Evolutionary conservation across 2,888 invertebrate species (phyloP), one percentile per base, ranked within the genome.

Genomic region (Osmoderma eremita): DNA sequence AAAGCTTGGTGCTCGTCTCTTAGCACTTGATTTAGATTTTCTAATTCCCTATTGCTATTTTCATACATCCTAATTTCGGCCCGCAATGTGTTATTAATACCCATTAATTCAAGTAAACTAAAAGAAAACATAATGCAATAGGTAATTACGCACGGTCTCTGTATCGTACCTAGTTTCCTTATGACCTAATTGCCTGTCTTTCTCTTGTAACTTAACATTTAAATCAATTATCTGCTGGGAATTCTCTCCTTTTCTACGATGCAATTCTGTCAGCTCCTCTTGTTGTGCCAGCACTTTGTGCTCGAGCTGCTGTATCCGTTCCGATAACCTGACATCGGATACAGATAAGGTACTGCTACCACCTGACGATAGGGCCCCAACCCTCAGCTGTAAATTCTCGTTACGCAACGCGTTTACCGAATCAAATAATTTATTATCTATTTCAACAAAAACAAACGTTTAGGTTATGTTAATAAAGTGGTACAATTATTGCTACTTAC

Each of bases 1-100:
- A 97, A 83, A 0, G 97, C 96, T 81, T 96, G 94, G 80, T 97
- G 94, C 83, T 98, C 98, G 83, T 98, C 98, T 77, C 92, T 88
- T 65, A 98, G 82, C 73, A 94, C 90, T 84, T 96, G 93, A 83
- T 95, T 96, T 10, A 94, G 84, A 71, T 89, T 89, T 83, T 95
- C 91, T 58, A 95, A 81, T 79, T 94, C 93, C 67, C 86, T 86
- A 81, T 92, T 88, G 76, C 87, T 91, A 67, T 86, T 87, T 78
- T 88, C 87, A 73, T 91, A 87, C 86, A 90, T 87, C 75, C 88
- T 86, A 62, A 93, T 89, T 82, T 94, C 93, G 45, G 90, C 88
- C 72, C 89, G 85, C 51, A 93, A 82, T 53, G 88, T 88, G 56
- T 84, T 86, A 81, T 89, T 91, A 70, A 87, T 81, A 58, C 88